Conservation (phyloP, 1,140 invertebrate genomes). For the Zaprionus nigranus region DNA sequence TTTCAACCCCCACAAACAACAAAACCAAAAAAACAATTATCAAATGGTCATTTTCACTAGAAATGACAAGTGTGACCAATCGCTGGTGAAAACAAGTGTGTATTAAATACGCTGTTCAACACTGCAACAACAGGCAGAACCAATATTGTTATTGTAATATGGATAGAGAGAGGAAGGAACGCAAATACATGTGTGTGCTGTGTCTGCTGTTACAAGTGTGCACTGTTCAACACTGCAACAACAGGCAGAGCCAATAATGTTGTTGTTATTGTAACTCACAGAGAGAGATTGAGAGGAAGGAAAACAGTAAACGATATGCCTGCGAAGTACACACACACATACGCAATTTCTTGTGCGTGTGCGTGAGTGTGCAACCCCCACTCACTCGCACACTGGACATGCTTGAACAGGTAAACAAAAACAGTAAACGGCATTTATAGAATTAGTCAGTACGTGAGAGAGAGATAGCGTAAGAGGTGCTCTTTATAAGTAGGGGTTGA, state of each 20-base stretch:
- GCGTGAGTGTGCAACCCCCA: slow-evolving; percentile 15
- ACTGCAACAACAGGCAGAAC: slow-evolving; percentile 7
- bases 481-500: slow-evolving; percentile 36
- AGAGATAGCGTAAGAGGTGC: slow-evolving; percentile 20
- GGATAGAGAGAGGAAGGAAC: slow-evolving; percentile 16
- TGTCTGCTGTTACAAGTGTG: too few species aligned
- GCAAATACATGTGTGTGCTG: not conserved
- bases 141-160: not conserved
- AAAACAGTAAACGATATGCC: slow-evolving; percentile 16
- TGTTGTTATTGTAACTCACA: slow-evolving; percentile 28
- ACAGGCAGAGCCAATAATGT: slow-evolving; percentile 13
- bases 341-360: not conserved
- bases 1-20: slow-evolving; percentile 3
- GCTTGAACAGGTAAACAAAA: slow-evolving; percentile 49
- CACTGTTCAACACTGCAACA: slow-evolving; percentile 2
- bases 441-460: slow-evolving; percentile 19
- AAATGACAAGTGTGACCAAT: slow-evolving; percentile 39
- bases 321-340: slow-evolving; percentile 19
- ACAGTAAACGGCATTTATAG: slow-evolving; percentile 50
- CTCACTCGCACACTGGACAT: slow-evolving; percentile 14
- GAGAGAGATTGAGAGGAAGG: not conserved
- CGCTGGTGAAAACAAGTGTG: slow-evolving; percentile 20
- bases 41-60: slow-evolving; percentile 35
- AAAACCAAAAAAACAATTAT: slow-evolving; percentile 15
- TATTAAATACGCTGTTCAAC: slow-evolving; percentile 28